These are phyloP conservation scores for Ichneumon xanthorius DNA, from an alignment of 2,888 invertebrate genomes.

Conservation along the genomic window DNA sequence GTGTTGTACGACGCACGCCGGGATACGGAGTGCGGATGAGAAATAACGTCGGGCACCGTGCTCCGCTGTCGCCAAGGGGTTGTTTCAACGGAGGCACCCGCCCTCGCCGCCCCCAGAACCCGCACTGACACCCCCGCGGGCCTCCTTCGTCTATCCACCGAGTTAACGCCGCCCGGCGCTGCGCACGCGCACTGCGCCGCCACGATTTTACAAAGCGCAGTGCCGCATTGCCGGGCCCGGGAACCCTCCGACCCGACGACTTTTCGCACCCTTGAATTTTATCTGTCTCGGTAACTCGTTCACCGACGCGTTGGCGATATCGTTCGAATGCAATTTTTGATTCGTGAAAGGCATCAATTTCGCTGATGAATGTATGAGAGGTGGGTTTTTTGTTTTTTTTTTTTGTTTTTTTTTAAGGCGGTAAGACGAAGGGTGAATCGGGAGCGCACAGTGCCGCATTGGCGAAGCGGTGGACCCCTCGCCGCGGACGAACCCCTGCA, in stretches of 20 bases:
- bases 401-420: neutral
- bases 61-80: slow-evolving; percentile 81
- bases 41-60: slow-evolving; percentile 66
- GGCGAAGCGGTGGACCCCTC: slow-evolving; percentile 19
- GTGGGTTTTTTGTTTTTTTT: neutral
- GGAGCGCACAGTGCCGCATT: slow-evolving; percentile 40
- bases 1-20: slow-evolving; percentile 53
- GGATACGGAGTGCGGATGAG: slow-evolving; percentile 64
- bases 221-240: neutral
- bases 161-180: slow-evolving; percentile 46
- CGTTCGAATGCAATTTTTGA: neutral
- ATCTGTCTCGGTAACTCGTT: too few species aligned
- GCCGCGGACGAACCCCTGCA: neutral
- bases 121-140: slow-evolving; percentile 82
- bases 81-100: slow-evolving; percentile 81
- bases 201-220: slow-evolving; percentile 15
- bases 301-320: too few species aligned
- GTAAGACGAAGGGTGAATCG: neutral
- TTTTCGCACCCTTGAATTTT: neutral
- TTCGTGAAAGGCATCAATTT: neutral
- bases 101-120: slow-evolving; percentile 84
- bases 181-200: slow-evolving; percentile 48
- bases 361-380: neutral
- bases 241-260: neutral
- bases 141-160: slow-evolving; percentile 74